Conservation (phyloP, 2,113 vertebrate species). For the Pollachius pollachius region DNA sequence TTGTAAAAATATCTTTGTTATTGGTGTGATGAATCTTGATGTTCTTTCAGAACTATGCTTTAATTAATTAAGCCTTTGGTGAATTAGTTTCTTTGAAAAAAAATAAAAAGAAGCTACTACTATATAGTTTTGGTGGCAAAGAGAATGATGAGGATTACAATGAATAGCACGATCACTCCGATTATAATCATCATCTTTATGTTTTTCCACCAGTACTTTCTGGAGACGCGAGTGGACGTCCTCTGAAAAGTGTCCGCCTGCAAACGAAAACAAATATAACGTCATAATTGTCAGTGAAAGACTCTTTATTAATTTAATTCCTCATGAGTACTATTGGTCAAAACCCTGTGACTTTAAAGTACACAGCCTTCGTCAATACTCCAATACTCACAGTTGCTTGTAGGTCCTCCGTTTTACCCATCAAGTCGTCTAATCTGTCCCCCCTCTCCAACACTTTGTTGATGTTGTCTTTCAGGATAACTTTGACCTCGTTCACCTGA, state of each 20-base stretch:
- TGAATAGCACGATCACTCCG: slow-evolving; percentile 60
- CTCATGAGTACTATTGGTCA: neutral
- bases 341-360: neutral
- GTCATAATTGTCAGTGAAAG: neutral
- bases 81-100: neutral
- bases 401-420: slow-evolving; percentile 70
- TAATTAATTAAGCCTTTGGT: neutral
- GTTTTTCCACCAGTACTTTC: slow-evolving; percentile 82
- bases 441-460: slow-evolving; percentile 80
- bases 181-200: slow-evolving; percentile 78
- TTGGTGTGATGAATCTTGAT: neutral
- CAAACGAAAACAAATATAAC: slow-evolving; percentile 33
- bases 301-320: no score
- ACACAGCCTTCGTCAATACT: neutral
- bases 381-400: slow-evolving; percentile 74
- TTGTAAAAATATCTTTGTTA: no score
- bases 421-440: slow-evolving; percentile 71
- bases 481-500: slow-evolving; percentile 82
- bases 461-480: slow-evolving; percentile 81
- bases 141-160: slow-evolving; percentile 79
- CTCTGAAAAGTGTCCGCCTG: slow-evolving; percentile 79
- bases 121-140: slow-evolving; percentile 71
- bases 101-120: neutral
- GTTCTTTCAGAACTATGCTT: neutral
- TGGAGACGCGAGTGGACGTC: slow-evolving; percentile 69